Conservation (phyloP, 2,888 invertebrate species). For the Mesorhabditis belari region DNA sequence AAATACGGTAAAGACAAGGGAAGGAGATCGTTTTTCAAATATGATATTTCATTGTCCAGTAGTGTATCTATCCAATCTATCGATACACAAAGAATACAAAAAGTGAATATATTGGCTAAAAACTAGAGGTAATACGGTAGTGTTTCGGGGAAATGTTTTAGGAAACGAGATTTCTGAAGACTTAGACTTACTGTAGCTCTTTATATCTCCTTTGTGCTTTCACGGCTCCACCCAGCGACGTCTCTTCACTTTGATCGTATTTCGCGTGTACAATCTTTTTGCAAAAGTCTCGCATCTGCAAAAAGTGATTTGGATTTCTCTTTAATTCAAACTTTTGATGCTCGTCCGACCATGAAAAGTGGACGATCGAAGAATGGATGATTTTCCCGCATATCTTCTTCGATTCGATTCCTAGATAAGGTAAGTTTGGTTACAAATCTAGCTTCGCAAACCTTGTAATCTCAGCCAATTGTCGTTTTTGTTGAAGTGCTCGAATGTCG, state of each 20-base stretch:
- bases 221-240: slow-evolving; percentile 13
- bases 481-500: slow-evolving; percentile 67
- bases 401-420: slow-evolving; percentile 57
- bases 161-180: no score
- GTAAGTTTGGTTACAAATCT: not conserved
- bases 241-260: slow-evolving; percentile 73
- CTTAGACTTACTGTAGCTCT: slow-evolving; percentile 37
- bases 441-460: slow-evolving; percentile 59
- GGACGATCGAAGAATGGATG: slow-evolving; percentile 99
- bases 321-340: slow-evolving; percentile 22
- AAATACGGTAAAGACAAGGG: no score
- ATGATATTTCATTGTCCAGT: no score
- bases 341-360: slow-evolving; percentile 86
- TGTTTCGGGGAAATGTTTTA: no score
- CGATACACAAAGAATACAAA: no score
- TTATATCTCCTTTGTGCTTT: slow-evolving; percentile 40
- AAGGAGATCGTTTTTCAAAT: no score
- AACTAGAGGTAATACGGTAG: no score
- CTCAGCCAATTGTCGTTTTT: slow-evolving; percentile 95
- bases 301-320: not conserved
- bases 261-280: slow-evolving; percentile 90
- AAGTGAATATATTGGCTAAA: no score
- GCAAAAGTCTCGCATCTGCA: slow-evolving; percentile 77
- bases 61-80: no score
- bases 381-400: slow-evolving; percentile 95